Evolutionary conservation across 2,113 vertebrate genomes (phyloP), one percentile per base, ranked within the genome.

Genomic region (Mastomys coucha): DNA sequence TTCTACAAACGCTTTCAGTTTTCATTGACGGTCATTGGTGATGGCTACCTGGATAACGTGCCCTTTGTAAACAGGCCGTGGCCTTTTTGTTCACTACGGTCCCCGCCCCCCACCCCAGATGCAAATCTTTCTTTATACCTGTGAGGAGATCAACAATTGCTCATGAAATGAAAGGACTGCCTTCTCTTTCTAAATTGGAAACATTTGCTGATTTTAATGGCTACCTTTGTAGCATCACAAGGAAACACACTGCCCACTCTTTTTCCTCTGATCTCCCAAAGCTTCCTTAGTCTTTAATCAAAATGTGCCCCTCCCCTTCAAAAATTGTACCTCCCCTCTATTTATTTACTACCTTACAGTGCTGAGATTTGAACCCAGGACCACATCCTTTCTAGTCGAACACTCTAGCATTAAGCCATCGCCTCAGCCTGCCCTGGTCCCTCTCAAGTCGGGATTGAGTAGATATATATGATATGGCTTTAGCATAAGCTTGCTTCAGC

Each of bases 131-230:
- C 78, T 36, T 89, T 45, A 77, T 49, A 65, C 1, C 10, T 36
- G 53, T 0, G 33, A 56, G 36, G 65, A 73, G 16, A 8, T 87
- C 42, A 84, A n/a, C 56, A 69, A 42, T 36, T 67, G 87, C 82
- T 69, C 42, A 45, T 3, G 51, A 20, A 78, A 88, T 67, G 80
- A 91, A 69, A 82, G 78, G 69, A 65, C 58, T 80, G 36, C 13
- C 7, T 58, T 80, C 60, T 28, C 58, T 65, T 92, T 81, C 39
- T 69, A 81, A 51, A 51, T 51, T 4, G 45, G 28, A 69, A 84
- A 88, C 80, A 90, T 88, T 9, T 42, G 58, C 45, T 85, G 31
- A 90, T 92, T 95, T 81, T 63, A 72, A 31, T 60, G 28, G 88
- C 4, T n/a, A 31, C 63, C 49, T 72, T 93, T 36, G 22, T 58